A percentile compares a stretch with the other conserved stretches of the same genome.
Evolutionary conservation across 2,113 vertebrate genomes (phyloP).

Genomic region (Dascyllus trimaculatus): DNA sequence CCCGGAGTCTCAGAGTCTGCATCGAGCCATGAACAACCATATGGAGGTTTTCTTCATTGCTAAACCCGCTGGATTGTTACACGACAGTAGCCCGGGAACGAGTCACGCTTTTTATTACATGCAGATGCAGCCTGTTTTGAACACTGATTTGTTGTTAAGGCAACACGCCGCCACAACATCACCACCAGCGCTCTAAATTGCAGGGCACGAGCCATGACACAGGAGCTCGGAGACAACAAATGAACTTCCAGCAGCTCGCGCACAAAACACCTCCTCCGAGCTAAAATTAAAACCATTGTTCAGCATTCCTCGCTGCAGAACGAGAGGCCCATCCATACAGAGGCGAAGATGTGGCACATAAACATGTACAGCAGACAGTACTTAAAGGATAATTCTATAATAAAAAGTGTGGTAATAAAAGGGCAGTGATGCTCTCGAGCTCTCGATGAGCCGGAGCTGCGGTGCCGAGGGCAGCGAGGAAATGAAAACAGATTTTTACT

Average conservation of each 20-base stretch:
- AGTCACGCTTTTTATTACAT: constrained; percentile 31
- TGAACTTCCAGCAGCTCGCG: constrained; percentile 6
- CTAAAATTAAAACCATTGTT: constrained; percentile 49
- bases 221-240: constrained; percentile 17
- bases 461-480: neutral
- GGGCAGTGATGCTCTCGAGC: neutral
- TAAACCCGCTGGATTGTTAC: constrained; percentile 33
- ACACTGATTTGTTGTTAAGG: constrained; percentile 49
- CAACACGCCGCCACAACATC: constrained; percentile 42
- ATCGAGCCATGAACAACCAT: constrained; percentile 55
- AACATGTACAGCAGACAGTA: constrained; percentile 3
- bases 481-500: constrained; percentile 33
- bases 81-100: constrained; percentile 31
- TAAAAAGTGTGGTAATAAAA: constrained; percentile 18
- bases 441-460: neutral
- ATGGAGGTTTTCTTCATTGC: constrained; percentile 47
- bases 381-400: constrained; percentile 1
- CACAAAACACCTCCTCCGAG: constrained; percentile 30
- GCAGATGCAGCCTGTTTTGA: constrained; percentile 51
- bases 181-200: constrained; percentile 26
- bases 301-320: neutral
- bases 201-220: constrained; percentile 18
- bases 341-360: neutral
- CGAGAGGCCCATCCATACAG: neutral
- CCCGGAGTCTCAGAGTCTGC: constrained; percentile 33